Evolutionary conservation across 2,888 invertebrate species (phyloP), one percentile per base, ranked within the genome.

Genomic region (Branchellion lobata): DNA sequence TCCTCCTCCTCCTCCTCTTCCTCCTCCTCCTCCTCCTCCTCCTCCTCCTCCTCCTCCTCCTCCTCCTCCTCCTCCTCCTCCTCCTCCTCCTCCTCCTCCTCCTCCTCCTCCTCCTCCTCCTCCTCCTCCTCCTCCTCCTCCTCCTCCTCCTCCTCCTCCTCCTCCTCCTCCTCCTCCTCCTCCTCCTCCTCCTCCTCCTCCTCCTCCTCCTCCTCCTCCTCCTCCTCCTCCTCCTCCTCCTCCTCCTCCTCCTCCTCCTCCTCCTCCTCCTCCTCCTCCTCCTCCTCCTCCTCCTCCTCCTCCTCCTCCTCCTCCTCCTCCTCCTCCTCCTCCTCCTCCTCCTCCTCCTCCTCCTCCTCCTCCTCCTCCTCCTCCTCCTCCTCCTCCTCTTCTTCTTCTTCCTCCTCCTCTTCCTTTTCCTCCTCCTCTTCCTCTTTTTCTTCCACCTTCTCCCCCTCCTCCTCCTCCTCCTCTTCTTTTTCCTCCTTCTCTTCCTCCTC

Each of bases 331-430:
- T 68, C 69, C 69, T 68, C 69, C 69, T 68, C 69, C 69, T 68
- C 69, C 69, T 68, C 69, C 69, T 68, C 69, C 69, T 68, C 69
- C 69, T 68, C 69, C 69, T n/a, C n/a, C 69, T 68, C 69, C 69
- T 68, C 69, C 69, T 68, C 69, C 69, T 68, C 69, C 69, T 68
- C 69, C 69, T 68, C 69, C 69, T 68, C 69, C 69, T 68, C 69
- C 69, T 68, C 69, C 69, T 68, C 69, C 69, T 68, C 69, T 24
- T n/a, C n/a, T 24, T 68, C 69, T 24, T 68, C 69, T 24, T 68
- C 69, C 69, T 68, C 69, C 69, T 68, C 69, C 69, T 68, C 69
- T 24, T 68, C 69, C 69, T 68, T 24, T 24, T 68, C 69, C 69
- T 68, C 69, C 69, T 68, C 69, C 69, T n/a, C n/a, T 24, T 68